Evolutionary conservation across 2,888 invertebrate genomes (phyloP).

Genomic region (Notodromas monacha): DNA sequence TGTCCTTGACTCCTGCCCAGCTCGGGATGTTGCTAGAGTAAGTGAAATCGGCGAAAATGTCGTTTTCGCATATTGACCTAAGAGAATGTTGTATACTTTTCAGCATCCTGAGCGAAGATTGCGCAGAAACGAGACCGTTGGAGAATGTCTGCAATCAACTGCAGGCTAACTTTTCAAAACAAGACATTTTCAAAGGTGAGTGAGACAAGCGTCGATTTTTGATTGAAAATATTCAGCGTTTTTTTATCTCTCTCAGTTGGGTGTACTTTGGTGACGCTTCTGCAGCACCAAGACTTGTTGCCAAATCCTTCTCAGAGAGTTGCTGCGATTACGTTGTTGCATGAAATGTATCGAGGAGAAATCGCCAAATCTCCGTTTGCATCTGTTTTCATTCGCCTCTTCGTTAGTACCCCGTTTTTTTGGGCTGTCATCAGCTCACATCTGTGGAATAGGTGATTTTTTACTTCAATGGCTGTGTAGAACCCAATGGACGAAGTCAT

Average conservation of each 20-base stretch:
- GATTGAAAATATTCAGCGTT: no score
- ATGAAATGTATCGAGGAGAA: conserved; percentile 34
- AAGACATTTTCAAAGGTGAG: conserved; percentile 40
- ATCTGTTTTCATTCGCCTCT: conserved; percentile 29
- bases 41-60: no score
- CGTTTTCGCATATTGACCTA: no score
- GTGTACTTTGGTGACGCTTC: conserved; percentile 24
- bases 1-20: no score
- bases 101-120: conserved; percentile 36
- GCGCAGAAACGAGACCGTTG: conserved; percentile 34
- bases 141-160: conserved; percentile 40
- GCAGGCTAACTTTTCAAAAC: conserved; percentile 39
- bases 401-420: conserved; percentile 21
- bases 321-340: conserved; percentile 29
- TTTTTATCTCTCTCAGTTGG: conserved; percentile 27
- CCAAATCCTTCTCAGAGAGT: conserved; percentile 30
- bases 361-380: conserved; percentile 34
- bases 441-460: no score
- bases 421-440: no score
- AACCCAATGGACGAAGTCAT: conserved; percentile 19
- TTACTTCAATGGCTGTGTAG: conserved; percentile 12
- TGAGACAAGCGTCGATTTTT: no score
- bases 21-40: no score
- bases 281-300: conserved; percentile 34
- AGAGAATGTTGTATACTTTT: no score